Evolutionary conservation across 2,888 invertebrate species (phyloP).

Genomic region (Temnothorax rugatulus): DNA sequence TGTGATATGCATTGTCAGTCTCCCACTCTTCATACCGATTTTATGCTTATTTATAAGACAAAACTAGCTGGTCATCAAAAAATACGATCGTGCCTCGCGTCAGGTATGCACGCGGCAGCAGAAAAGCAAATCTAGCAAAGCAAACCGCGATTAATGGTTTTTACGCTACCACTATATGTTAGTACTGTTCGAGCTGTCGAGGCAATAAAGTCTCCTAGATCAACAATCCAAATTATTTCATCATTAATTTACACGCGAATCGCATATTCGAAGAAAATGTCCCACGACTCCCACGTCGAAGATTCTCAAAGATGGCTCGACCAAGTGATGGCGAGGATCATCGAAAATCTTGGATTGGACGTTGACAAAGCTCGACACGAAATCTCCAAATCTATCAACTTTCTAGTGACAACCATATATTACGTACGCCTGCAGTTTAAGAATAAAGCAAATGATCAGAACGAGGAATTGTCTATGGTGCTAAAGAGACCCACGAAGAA

Average conservation of each 20-base stretch:
- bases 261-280: background rate
- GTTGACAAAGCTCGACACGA: conserved; percentile 58
- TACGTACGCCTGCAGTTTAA: conserved; percentile 66
- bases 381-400: conserved; percentile 69
- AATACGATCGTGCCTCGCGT: no score
- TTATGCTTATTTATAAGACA: no score
- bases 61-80: no score
- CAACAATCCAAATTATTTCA: background rate
- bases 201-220: background rate
- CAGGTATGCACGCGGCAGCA: background rate
- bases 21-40: no score
- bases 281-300: conserved; percentile 37
- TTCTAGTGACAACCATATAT: conserved; percentile 65
- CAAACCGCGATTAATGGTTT: background rate
- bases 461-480: conserved; percentile 57
- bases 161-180: background rate
- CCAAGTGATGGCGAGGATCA: conserved; percentile 63
- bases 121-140: background rate
- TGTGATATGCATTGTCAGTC: no score
- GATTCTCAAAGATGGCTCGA: conserved; percentile 66
- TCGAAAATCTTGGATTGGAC: conserved; percentile 42
- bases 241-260: background rate
- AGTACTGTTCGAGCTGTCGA: background rate
- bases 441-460: background rate
- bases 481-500: conserved; percentile 62